Evolutionary conservation across 2,113 vertebrate genomes (phyloP), one percentile per base, ranked within the genome.

Genomic region (Corythornis cristatus): DNA sequence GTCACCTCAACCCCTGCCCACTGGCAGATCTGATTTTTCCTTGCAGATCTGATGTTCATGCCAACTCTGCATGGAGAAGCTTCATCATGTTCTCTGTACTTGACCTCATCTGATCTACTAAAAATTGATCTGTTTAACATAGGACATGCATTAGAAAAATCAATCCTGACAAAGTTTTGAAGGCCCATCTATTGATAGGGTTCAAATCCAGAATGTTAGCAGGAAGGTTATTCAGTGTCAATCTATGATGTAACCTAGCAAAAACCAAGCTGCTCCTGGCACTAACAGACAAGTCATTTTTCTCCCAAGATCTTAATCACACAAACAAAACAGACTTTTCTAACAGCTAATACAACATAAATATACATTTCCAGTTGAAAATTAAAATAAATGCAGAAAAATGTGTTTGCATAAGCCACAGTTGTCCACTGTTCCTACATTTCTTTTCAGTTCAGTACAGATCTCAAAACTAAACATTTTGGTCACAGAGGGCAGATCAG

Each of bases 401-500:
- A 37, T 12, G 14, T 43, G 67, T 40, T 66, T 66, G 13, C 42
- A 42, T 60, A 31, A 76, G 8, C 4, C 0, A 2, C 68, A 8
- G 11, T 31, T 78, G 64, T 37, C 50, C 14, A 33, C 19, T 76
- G 33, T 65, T 53, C 14, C 42, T 53, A 42, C 6, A 31, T 71
- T 86, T 74, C 25, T 51, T 83, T 88, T 75, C 21, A 64, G 11
- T 46, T 76, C 48, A 50, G 19, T 28, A 53, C 31, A 70, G 28
- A 93, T 42, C 77, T 80, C 67, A 67, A 84, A 95, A 72, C 0
- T 18, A 94, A 95, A 53, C 46, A 86, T 88, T 76, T 58, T 96
- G 86, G 87, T 71, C 90, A 83, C 65, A 77, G 87, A 93, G 95
- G 90, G 93, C 78, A 28, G 70, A 88, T 79, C 81, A 67, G 71